Evolutionary conservation across 2,888 invertebrate species (phyloP), one percentile per base, ranked within the genome.

Genomic region (Linnaemya tessellans): DNA sequence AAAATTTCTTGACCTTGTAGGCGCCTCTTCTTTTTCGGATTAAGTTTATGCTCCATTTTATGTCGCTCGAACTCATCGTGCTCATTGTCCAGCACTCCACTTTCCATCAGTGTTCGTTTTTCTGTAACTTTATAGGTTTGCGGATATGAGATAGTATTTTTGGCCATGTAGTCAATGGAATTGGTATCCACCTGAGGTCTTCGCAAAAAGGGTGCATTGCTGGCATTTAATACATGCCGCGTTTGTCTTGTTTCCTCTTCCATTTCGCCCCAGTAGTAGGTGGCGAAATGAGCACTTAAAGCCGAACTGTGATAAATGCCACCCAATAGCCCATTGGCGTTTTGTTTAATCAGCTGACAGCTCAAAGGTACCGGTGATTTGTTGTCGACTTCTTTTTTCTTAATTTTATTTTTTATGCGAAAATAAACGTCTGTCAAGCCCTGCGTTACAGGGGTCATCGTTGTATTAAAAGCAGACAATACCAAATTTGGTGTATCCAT

Each of bases 361-460:
- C 92, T 92, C 2, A 92, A 87, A 0, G 92, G 92, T 35, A 88
- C 88, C 4, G 91, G 90, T 2, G 89, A 83, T 0, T 49, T 49
- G 20, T 89, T 30, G 35, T 89, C 87, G 3, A 87, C 46, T 10
- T 89, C 89, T 56, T 88, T 88, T 51, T 88, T 84, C 18, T 88
- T 88, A 15, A 90, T 89, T 87, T 89, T 89, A 73, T 89, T 88
- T 43, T 90, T 89, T 4, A 92, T 90, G 8, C 89, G 90, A 46
- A 90, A 91, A 74, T 92, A 92, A 0, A 89, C 89, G 71, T 91
- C 92, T 0, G 91, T 90, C 5, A 93, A 84, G 15, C 89, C 87
- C 74, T 91, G 91, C 0, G 90, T 90, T 0, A 91, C 88, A 0
- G 93, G 92, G 2, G 91, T 89, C 91, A 93, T 92, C 0, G 93